Evolutionary conservation across 2,797 vertebrate genomes (phyloP), one percentile per base, ranked within the genome.

Genomic region (Xenopus petersii): DNA sequence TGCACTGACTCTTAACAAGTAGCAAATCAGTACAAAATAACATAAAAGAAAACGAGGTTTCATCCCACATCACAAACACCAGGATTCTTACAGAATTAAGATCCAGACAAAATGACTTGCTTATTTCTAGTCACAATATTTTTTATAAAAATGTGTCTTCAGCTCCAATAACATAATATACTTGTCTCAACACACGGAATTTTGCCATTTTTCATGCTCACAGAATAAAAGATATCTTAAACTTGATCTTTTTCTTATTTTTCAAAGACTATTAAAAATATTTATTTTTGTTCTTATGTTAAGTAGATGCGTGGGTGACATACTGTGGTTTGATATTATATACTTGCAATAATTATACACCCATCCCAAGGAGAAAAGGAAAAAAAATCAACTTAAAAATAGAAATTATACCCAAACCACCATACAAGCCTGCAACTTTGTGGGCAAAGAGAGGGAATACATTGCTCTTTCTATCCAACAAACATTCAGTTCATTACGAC

Each of bases 191-290:
- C 49, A 51, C 11, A 51, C 15, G 15, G 3, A 12, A 15, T 4
- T 15, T 75, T 77, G 26, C 64, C 79, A 74, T 82, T 80, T 83
- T 81, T 87, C 87, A 86, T 87, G 88, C 88, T 90, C 88, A 91
- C 87, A 81, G 84, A 88, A 87, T 81, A 84, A 85, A 83, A 83
- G 72, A 88, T 24, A 46, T 51, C 1, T 51, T 51, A 51, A 51
- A 51, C 49, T 51, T 12, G 49, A 12, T 51, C 6, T 3, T 51
- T 51, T 51, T 51, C 15, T 15, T 51, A 12, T 51, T 15, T 81
- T 83, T 84, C 76, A 81, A 81, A 84, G 80, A 80, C 80, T 87
- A 83, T 87, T 65, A 85, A 15, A 49, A 51, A 51, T 51, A 51
- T 51, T 51, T 51, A 51, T 51, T 15, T 51, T 51, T 51, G 11